Evolutionary conservation across 1,140 invertebrate genomes (phyloP), one percentile per base, ranked within the genome.

Genomic region (Nephila pilipes): DNA sequence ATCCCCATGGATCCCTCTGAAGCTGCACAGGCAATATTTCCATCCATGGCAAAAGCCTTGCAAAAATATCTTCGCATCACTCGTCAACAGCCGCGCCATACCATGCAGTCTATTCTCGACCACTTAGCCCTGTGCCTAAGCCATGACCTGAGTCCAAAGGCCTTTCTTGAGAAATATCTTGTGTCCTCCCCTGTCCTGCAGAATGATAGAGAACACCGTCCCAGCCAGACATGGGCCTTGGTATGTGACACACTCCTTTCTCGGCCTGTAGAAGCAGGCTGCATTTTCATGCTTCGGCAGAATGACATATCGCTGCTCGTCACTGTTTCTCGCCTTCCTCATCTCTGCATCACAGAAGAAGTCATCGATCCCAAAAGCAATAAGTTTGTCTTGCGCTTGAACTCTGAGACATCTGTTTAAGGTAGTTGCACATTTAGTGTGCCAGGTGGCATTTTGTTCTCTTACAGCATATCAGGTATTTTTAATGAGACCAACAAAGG

Each of bases 61-160:
- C 99, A 99, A 96, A 99, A 99, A 95, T 99, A 99, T 95, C 96
- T 99, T 69, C 96, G 99, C 36, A 97, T 99, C 1, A 99, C 99
- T 0, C 95, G 99, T 1, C 99, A 99, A 95, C 99, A 99, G 95
- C 98, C 99, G 0, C 96, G 98, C 87, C 99, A 99, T 95, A 98
- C 98, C 0, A 98, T 99, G 93, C 99, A 99, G 95, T 97, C 97
- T 18, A 99, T 99, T 94, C 95, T 98, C 55, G 95, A 96, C 88
- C 98, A 99, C 95, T 96, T 99, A 90, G 98, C 98, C 0, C 96
- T 97, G 90, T 99, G 99, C 95, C 96, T 99, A 0, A 97, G 97
- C 25, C 97, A 99, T 95, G 99, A 99, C 95, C 96, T 99, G 65
- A 98, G 98, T n/a, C 98, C 99, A 0, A 96, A 98, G 58, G 97